Base-by-base conservation (phyloP, 2,888 invertebrate genomes). In the Drosophila sordidula region DNA sequence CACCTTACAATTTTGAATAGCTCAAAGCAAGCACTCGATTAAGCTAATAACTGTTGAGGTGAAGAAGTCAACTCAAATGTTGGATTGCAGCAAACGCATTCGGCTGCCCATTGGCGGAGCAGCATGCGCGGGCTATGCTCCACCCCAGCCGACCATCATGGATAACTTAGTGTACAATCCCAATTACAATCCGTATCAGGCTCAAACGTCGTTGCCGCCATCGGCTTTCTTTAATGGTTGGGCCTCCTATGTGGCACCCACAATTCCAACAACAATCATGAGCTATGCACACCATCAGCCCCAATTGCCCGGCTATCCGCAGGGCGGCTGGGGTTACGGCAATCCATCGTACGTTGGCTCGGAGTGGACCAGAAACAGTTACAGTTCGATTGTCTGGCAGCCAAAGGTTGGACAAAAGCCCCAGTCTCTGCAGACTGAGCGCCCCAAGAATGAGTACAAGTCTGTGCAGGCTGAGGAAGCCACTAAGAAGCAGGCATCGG, bases 61-160 rank as follows among this genome's bases (percentile, higher is more conserved):
- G 0, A 91, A 91, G 52, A 91, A 90, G 69, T 91, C 91, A 1
- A 84, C 89, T 16, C 90, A 91, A 38, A 89, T 90, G 51, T 78
- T 83, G 14, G 90, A 91, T 44, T 62, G 73, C 29, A 73, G 70
- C 29, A 90, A 86, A 70, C 69, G 80, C 67, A 8, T 87, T 59
- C 75, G 95, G 93, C 75, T 94, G 71, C 66, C 80, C 39, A 39
- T 88, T 57, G 62, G 87, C 41, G 78, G 87, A 6, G 75, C 84
- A 39, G 57, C 88, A 51, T 90, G 84, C 73, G 88, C 89, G 3
- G 88, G 87, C 38, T 91, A 91, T 68, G 83, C 81, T 45, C 87
- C 72, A 46, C 90, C 67, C 25, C 90, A 62, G 66, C 86, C 64
- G 39, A 80, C 67, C 75, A 87, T 70, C 55, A 73, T 79, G 41